A percentile compares a stretch with the other conserved stretches of the same genome.
phyloP scores from a whole-genome alignment of 2,797 vertebrate species.

The Macropus fuliginosus region DNA sequence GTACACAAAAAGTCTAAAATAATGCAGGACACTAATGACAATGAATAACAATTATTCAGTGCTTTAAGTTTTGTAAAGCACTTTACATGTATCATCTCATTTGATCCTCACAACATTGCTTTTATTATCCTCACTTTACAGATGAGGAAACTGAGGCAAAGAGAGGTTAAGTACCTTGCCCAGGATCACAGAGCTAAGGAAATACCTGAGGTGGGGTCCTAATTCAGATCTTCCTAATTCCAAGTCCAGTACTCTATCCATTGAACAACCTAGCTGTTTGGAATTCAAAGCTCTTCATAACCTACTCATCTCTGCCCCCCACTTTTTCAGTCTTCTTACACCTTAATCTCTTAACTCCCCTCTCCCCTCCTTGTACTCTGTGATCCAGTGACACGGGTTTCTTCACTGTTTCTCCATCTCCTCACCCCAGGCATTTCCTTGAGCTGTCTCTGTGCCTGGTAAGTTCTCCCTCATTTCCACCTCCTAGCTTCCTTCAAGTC shows the following conservation, averaged over 20 bases:
- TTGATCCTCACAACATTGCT: not conserved
- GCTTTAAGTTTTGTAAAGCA: not conserved
- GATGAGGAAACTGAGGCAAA: not conserved
- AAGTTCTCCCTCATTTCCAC: not conserved
- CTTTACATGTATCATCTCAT: not conserved
- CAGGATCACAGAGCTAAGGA: not conserved
- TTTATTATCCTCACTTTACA: not conserved
- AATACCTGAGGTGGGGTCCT: not conserved
- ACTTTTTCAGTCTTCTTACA: not conserved
- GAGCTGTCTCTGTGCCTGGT: not conserved
- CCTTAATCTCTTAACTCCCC: too few species aligned
- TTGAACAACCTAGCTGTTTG: not conserved
- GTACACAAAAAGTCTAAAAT: not conserved
- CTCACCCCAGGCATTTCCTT: not conserved
- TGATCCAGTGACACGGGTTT: too few species aligned
- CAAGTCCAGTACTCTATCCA: not conserved
- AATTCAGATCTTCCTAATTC: not conserved
- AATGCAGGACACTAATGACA: not conserved
- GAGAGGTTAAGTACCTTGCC: not conserved
- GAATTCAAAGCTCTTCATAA: not conserved
- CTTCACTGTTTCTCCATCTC: too few species aligned
- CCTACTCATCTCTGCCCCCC: not conserved
- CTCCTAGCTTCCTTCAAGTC: not conserved
- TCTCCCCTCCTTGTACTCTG: too few species aligned
- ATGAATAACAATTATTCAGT: not conserved